These are phyloP conservation scores for Drosophila ercepeae DNA, from an alignment of 1,140 invertebrate species.

Conservation along the genomic window DNA sequence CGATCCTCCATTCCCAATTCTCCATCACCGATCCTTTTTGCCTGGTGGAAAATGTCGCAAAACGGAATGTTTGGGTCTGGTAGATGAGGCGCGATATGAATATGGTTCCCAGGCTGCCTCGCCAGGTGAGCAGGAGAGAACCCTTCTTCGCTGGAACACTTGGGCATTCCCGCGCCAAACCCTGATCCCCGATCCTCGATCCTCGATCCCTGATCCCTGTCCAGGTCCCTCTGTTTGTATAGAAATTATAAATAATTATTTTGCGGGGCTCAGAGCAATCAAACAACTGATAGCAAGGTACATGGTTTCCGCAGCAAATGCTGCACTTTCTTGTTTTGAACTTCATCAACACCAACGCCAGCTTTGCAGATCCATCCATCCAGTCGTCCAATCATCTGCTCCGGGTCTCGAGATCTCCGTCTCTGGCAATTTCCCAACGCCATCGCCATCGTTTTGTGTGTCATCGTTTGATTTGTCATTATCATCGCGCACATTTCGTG, in stretches of 20 bases:
- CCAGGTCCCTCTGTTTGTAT: slow-evolving; percentile 25
- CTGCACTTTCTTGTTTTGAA: slow-evolving; percentile 59
- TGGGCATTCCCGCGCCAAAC: slow-evolving; percentile 6
- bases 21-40: slow-evolving; percentile 1
- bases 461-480: slow-evolving; percentile 83
- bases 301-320: slow-evolving; percentile 39
- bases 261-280: slow-evolving; percentile 26
- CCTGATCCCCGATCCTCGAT: not conserved
- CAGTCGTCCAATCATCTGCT: slow-evolving; percentile 66
- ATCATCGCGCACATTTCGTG: slow-evolving; percentile 72
- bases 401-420: slow-evolving; percentile 2
- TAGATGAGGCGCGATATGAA: slow-evolving; percentile 79
- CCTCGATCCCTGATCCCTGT: not conserved
- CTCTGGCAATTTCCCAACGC: slow-evolving; percentile 72
- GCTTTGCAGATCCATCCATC: slow-evolving; percentile 23
- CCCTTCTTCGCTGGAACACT: slow-evolving; percentile 11
- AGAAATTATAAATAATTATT: slow-evolving; percentile 80
- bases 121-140: slow-evolving; percentile 28
- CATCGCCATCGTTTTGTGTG: slow-evolving; percentile 73
- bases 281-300: slow-evolving; percentile 42
- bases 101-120: slow-evolving; percentile 74
- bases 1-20: slow-evolving; percentile 10
- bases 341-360: slow-evolving; percentile 50
- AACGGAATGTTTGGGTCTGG: slow-evolving; percentile 71
- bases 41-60: slow-evolving; percentile 66